These are phyloP conservation scores for Perca schrenkii DNA, from an alignment of 2,113 vertebrate species.

Conservation along the genomic window DNA sequence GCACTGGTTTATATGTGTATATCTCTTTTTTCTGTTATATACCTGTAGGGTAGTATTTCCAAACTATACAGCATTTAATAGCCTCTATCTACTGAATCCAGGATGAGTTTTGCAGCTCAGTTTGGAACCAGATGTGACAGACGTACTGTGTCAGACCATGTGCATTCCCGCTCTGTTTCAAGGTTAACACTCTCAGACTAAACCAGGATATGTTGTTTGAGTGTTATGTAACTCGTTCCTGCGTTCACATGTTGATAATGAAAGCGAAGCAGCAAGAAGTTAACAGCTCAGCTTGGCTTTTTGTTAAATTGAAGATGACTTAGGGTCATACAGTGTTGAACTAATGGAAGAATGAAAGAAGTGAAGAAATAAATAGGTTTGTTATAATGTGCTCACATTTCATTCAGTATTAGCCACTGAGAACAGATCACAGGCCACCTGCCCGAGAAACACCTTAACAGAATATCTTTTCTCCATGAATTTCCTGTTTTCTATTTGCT, in stretches of 20 bases:
- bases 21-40: neutral
- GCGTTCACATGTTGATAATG: conserved; percentile 42
- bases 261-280: neutral
- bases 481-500: neutral
- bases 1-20: neutral
- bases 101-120: conserved; percentile 18
- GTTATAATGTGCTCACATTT: neutral
- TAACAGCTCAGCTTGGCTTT: neutral
- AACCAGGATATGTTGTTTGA: conserved; percentile 51
- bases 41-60: too few species aligned
- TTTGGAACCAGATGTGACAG: conserved; percentile 58
- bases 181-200: conserved; percentile 70
- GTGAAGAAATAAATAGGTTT: neutral
- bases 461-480: neutral
- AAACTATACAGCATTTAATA: conserved; percentile 14
- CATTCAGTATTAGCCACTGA: neutral
- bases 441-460: neutral
- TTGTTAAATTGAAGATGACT: neutral
- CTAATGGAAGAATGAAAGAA: neutral
- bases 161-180: conserved; percentile 61
- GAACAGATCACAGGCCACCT: neutral
- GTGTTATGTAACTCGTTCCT: conserved; percentile 31
- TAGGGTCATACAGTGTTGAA: neutral
- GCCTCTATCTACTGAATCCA: conserved; percentile 16
- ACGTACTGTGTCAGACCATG: conserved; percentile 19